phyloP scores from a whole-genome alignment of 2,113 vertebrate species.

The Coptodon rendalli region DNA sequence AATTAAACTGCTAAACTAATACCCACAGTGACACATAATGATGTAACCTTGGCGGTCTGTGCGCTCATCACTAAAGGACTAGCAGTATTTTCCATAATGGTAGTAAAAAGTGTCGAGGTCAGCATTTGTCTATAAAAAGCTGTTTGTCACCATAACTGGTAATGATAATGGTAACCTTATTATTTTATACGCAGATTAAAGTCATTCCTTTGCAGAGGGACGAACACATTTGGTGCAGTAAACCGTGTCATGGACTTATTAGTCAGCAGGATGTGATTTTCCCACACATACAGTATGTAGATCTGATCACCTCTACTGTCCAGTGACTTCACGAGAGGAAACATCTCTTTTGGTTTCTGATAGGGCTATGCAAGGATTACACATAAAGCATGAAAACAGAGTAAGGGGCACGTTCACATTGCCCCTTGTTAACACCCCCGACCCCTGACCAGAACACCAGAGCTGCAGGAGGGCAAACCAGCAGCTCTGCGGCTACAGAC shows the following conservation, averaged over 20 bases:
- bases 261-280: not conserved
- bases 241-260: not conserved
- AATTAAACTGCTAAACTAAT: not conserved
- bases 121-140: not conserved
- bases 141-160: not conserved
- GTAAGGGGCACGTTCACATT: not conserved
- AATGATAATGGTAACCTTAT: not conserved
- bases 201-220: not conserved
- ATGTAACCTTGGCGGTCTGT: not conserved
- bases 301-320: not conserved
- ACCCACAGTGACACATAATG: not conserved
- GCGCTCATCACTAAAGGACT: not conserved
- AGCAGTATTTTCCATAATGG: not conserved
- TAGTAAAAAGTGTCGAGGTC: not conserved
- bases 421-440: conserved; percentile 1
- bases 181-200: not conserved
- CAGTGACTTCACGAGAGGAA: fast-evolving
- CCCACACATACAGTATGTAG: not conserved
- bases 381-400: not conserved
- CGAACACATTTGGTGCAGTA: fast-evolving
- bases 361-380: not conserved
- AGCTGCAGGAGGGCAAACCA: not conserved
- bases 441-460: not conserved
- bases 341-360: not conserved
- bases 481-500: not conserved